phyloP scores from a whole-genome alignment of 1,140 invertebrate genomes.

The Globodera ellingtonae region DNA sequence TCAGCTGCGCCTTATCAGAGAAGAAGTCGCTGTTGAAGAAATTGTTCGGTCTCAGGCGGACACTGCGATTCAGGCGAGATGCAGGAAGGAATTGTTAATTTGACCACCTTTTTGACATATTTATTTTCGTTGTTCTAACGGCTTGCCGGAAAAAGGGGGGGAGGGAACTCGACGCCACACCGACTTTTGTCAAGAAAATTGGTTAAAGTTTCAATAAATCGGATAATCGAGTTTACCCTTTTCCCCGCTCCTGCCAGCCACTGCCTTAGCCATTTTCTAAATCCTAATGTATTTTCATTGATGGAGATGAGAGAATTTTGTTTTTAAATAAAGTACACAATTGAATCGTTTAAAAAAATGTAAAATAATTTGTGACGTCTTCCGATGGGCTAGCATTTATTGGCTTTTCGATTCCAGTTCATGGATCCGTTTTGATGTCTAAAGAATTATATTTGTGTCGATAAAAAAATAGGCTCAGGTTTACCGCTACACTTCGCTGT shows the following conservation, averaged over 20 bases:
- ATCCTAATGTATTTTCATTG: neutral
- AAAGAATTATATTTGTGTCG: neutral
- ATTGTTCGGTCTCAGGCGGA: conserved; percentile 44
- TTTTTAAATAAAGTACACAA: no score
- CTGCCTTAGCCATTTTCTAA: conserved; percentile 1
- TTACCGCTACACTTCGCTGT: conserved; percentile 21
- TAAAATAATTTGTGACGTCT: no score
- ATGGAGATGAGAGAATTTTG: neutral
- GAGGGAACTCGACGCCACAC: no score
- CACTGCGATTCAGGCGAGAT: conserved; percentile 42
- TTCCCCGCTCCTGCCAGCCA: neutral
- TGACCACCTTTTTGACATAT: conserved; percentile 7
- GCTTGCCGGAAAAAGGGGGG: no score
- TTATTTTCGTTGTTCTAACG: no score
- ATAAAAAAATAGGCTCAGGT: neutral
- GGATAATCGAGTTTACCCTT: neutral
- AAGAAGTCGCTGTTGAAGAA: conserved; percentile 38
- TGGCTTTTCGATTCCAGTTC: conserved; percentile 26
- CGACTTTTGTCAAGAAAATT: neutral
- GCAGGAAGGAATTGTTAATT: conserved; percentile 42
- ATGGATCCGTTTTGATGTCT: conserved; percentile 10
- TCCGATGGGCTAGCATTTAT: neutral
- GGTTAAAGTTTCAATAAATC: no score
- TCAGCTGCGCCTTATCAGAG: conserved; percentile 33
- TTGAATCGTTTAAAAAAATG: no score